Base-by-base conservation (phyloP, 2,113 vertebrate genomes). In the Catharus minimus region DNA sequence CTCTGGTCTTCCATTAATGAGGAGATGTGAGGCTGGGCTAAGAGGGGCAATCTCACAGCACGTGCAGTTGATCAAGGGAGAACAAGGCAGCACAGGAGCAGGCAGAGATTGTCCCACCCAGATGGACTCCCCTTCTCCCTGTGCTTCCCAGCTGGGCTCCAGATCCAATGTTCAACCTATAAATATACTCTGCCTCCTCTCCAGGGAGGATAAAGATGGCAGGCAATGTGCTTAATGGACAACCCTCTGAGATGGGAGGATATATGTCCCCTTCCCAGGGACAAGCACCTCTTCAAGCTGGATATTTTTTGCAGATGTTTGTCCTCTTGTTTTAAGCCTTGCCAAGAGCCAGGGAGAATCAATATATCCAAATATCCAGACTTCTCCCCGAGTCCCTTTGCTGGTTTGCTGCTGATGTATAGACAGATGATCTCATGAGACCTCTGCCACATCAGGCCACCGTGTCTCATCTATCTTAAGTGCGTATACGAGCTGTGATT, bases 391-490 rank as follows among this genome's bases (percentile, higher is more conserved):
- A 92, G 90, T 32, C 93, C 88, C 90, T 86, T 9, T 3, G 65
- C 93, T 93, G 95, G 61, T 95, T 94, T 92, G 86, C 90, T 90
- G 92, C 86, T 95, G 92, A 93, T 92, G 92, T 93, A 95, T 86
- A 91, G 94, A 93, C 92, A 95, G 94, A 92, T 65, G 83, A 90
- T 95, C 95, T 93, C 94, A 47, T 15, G 95, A 96, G 95, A 90
- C 94, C 92, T 92, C 94, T 92, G 90, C 81, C 90, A 88, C 83
- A 57, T 82, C 64, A 88, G 92, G 90, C 77, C 88, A 90, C 62
- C 0, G 2, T 81, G 89, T 84, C 93, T 96, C 95, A 94, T 94
- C 93, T 93, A 92, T 93, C 92, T 95, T 88, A 92, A 93, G 83
- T 79, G 88, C 19, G 2, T 49, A 86, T 60, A 81, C 1, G 13